A percentile compares a stretch with the other conserved stretches of the same genome.
phyloP scores from a whole-genome alignment of 1,140 invertebrate species.

The Danaus plexippus region DNA sequence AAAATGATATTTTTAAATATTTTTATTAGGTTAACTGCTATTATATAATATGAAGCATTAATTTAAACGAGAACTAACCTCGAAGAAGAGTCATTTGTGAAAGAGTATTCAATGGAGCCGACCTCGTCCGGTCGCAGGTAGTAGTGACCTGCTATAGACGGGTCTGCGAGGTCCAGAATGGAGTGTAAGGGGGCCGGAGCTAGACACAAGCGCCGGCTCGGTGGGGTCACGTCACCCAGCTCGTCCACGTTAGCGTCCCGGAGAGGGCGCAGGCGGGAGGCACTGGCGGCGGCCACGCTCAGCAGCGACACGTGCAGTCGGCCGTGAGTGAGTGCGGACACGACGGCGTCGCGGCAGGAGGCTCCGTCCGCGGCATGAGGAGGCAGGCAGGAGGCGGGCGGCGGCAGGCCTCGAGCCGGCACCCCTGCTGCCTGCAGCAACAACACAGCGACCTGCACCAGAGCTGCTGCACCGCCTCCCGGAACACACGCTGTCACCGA shows the following conservation, averaged over 20 bases:
- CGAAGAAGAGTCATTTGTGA: too few species aligned
- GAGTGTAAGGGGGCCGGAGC: slow-evolving; percentile 29
- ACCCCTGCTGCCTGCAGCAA: slow-evolving; percentile 20
- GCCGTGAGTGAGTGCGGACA: slow-evolving; percentile 19
- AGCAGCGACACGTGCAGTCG: slow-evolving; percentile 24
- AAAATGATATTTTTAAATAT: too few species aligned
- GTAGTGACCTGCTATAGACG: slow-evolving; percentile 17
- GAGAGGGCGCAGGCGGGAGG: slow-evolving; percentile 16
- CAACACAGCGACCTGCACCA: slow-evolving; percentile 21
- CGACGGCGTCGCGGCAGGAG: slow-evolving; percentile 17
- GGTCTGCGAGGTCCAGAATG: slow-evolving; percentile 33
- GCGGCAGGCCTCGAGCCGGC: slow-evolving; percentile 17
- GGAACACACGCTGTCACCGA: slow-evolving; percentile 25
- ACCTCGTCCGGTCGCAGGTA: slow-evolving; percentile 9
- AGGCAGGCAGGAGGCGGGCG: slow-evolving; percentile 20
- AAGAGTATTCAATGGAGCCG: too few species aligned
- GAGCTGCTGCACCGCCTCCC: slow-evolving; percentile 12
- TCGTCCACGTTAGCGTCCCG: slow-evolving; percentile 27
- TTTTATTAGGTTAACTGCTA: too few species aligned
- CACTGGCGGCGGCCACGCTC: slow-evolving; percentile 20
- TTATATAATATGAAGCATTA: too few species aligned
- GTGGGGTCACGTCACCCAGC: slow-evolving; percentile 28
- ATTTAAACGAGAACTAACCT: too few species aligned
- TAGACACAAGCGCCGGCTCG: slow-evolving; percentile 28
- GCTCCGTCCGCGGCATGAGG: slow-evolving; percentile 13